phyloP scores from a whole-genome alignment of 37 sponge, comb jelly and placozoan species.

The Oopsacas minuta region DNA sequence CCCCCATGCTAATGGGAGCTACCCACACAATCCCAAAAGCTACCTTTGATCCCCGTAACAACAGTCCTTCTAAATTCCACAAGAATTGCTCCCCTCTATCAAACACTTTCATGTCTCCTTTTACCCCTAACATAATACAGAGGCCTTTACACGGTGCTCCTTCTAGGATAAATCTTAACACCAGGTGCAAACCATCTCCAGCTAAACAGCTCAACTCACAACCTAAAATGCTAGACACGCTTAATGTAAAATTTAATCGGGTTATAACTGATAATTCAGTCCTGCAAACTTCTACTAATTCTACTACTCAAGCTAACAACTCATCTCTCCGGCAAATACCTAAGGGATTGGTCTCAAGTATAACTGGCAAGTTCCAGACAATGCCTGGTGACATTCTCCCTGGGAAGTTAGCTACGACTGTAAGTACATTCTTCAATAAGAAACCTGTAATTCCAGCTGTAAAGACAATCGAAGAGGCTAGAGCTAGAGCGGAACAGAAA shows the following conservation, averaged over 20 bases:
- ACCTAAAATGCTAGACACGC: too few relatives aligned
- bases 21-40: background rate
- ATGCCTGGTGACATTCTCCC: background rate
- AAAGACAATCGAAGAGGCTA: background rate
- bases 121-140: background rate
- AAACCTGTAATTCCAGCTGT: background rate
- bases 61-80: slow-evolving; percentile 1
- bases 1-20: background rate
- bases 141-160: too few relatives aligned
- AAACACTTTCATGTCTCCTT: background rate
- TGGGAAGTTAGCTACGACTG: background rate
- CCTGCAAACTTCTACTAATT: background rate
- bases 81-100: background rate
- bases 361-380: background rate
- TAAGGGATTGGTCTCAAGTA: background rate
- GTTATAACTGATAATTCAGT: background rate
- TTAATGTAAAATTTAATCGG: too few relatives aligned
- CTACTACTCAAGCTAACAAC: background rate
- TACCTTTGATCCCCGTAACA: too few relatives aligned
- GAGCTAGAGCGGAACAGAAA: background rate
- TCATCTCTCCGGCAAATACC: background rate
- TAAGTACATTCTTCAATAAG: background rate
- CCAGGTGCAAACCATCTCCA: too few relatives aligned
- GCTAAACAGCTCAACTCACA: too few relatives aligned
- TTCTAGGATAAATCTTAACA: too few relatives aligned